Evolutionary conservation across 2,888 invertebrate species (phyloP).

Genomic region (Acleris cristana): DNA sequence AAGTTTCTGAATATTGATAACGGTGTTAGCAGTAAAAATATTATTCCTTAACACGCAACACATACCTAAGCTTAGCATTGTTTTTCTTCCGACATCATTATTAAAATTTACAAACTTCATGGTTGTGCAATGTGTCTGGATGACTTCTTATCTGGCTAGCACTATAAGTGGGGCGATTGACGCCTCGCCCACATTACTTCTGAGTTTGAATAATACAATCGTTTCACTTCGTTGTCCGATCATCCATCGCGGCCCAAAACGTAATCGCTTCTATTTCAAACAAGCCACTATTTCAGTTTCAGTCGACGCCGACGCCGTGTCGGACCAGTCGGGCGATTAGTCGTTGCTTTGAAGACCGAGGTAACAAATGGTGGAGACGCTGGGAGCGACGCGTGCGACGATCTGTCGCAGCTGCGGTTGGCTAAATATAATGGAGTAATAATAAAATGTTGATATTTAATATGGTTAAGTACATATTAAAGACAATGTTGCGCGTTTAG

Average conservation of each 20-base stretch:
- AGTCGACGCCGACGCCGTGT: conserved; percentile 59
- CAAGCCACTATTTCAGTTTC: conserved; percentile 42
- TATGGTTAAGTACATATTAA: too few species aligned
- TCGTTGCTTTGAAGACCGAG: conserved; percentile 74
- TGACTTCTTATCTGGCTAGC: too few species aligned
- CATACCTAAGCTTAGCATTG: too few species aligned
- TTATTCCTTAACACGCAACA: too few species aligned
- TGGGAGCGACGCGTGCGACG: conserved; percentile 60
- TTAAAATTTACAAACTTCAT: too few species aligned
- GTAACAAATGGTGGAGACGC: conserved; percentile 71
- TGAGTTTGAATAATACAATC: neutral
- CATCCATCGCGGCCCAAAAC: conserved; percentile 8
- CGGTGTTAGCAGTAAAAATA: too few species aligned
- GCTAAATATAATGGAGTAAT: conserved; percentile 51
- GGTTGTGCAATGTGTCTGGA: too few species aligned
- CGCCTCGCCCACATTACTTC: neutral
- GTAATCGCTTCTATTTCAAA: conserved; percentile 32
- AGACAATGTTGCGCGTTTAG: too few species aligned
- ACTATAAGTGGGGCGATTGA: neutral
- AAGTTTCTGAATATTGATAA: too few species aligned
- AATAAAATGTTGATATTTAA: conserved; percentile 8
- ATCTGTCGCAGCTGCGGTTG: conserved; percentile 70
- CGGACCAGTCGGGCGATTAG: conserved; percentile 64
- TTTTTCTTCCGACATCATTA: too few species aligned
- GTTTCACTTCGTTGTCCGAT: neutral